Conservation (phyloP, 1,140 invertebrate species). For the Bombus consobrinus region DNA sequence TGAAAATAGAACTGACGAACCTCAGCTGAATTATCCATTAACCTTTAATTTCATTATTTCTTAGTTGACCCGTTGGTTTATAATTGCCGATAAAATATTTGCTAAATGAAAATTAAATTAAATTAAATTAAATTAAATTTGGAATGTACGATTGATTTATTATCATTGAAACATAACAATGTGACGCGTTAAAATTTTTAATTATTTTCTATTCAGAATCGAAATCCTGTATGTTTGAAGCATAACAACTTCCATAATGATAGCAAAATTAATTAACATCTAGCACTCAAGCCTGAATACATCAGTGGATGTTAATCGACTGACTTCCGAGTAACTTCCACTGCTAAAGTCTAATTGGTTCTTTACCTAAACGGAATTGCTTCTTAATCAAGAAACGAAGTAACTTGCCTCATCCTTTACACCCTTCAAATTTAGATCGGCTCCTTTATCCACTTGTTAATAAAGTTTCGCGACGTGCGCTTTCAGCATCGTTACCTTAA, state of each 20-base stretch:
- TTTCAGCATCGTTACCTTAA: neutral
- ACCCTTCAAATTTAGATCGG: conserved; percentile 11
- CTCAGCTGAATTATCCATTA: no score
- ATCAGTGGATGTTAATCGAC: conserved; percentile 1
- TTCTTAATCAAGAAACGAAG: conserved; percentile 13
- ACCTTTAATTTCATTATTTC: no score
- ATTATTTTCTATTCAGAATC: neutral
- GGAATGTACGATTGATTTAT: no score
- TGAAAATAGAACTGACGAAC: no score
- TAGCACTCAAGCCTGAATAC: neutral
- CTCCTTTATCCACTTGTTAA: conserved; percentile 13
- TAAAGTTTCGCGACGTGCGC: neutral
- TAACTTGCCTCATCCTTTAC: neutral
- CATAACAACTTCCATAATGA: neutral
- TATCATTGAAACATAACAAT: no score
- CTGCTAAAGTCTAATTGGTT: conserved; percentile 12
- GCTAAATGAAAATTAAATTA: no score
- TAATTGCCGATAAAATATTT: no score
- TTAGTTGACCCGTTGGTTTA: no score
- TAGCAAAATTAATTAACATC: neutral
- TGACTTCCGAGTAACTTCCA: neutral
- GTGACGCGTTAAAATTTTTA: neutral
- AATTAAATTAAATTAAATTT: no score
- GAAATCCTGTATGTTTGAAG: neutral
- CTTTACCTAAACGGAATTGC: conserved; percentile 2